Conservation (phyloP, 2,113 vertebrate species). For the Phyllostomus discolor region DNA sequence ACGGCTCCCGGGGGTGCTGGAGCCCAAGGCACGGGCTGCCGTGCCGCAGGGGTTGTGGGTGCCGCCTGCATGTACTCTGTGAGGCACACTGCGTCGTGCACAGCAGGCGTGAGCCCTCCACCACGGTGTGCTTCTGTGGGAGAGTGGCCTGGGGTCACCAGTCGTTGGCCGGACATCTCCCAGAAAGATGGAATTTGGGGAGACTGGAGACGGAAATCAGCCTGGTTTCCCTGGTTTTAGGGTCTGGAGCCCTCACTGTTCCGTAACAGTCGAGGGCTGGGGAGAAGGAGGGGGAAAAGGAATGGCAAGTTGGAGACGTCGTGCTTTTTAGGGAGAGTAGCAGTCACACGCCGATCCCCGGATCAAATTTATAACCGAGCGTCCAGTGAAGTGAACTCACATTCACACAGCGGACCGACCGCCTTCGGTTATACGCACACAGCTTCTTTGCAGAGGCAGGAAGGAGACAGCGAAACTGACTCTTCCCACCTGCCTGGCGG, state of each 20-base stretch:
- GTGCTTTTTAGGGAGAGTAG: accelerated
- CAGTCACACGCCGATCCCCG: accelerated
- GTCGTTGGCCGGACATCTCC: background rate
- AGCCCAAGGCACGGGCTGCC: background rate
- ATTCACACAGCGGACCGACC: accelerated
- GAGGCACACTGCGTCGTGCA: accelerated
- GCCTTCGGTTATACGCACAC: accelerated
- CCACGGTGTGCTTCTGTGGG: background rate
- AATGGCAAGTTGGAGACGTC: accelerated
- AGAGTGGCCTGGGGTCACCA: accelerated
- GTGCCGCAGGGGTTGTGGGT: too few relatives aligned
- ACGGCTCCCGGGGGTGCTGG: background rate
- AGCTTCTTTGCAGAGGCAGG: background rate
- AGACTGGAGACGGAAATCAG: background rate
- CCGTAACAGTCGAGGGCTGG: background rate
- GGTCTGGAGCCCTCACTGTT: accelerated
- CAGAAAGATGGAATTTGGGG: background rate
- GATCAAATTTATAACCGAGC: background rate
- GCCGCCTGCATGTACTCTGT: accelerated
- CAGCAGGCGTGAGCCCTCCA: accelerated
- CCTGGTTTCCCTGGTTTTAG: background rate
- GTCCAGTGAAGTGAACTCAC: accelerated
- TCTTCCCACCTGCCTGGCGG: background rate
- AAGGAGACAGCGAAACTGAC: background rate
- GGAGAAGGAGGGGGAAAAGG: background rate